These are phyloP conservation scores for Amphipoea lucens DNA, from an alignment of 2,888 invertebrate species.

Conservation along the genomic window DNA sequence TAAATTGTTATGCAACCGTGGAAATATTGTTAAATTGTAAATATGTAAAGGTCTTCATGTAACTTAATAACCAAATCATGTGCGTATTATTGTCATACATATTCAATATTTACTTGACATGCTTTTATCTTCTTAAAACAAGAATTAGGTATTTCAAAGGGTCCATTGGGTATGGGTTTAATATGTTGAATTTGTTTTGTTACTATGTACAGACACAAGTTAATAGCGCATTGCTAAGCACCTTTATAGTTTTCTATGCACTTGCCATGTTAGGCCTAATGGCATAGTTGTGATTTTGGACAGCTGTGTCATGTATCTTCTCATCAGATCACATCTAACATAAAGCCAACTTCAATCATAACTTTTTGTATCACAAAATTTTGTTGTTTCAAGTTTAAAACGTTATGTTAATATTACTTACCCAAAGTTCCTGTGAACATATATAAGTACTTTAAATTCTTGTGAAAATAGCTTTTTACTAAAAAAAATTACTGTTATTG, in stretches of 20 bases:
- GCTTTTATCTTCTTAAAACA: background rate
- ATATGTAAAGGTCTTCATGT: constrained; percentile 48
- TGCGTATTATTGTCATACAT: constrained; percentile 49
- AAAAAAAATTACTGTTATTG: constrained; percentile 53
- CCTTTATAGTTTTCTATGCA: constrained; percentile 21
- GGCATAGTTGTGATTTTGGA: constrained; percentile 19
- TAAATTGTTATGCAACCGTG: constrained; percentile 58
- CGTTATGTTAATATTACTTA: constrained; percentile 18
- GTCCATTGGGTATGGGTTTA: constrained; percentile 4
- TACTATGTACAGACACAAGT: constrained; percentile 47
- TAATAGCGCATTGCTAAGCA: constrained; percentile 40
- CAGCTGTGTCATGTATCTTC: background rate
- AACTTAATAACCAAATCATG: constrained; percentile 46
- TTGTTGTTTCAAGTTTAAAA: constrained; percentile 6
- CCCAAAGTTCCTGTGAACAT: constrained; percentile 47
- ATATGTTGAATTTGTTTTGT: constrained; percentile 36
- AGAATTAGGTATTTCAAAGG: background rate
- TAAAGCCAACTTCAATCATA: background rate
- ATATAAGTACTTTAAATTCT: constrained; percentile 40
- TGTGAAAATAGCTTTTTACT: constrained; percentile 47
- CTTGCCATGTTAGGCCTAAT: constrained; percentile 8
- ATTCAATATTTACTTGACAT: constrained; percentile 18
- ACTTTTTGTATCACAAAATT: constrained; percentile 9
- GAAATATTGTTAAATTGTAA: constrained; percentile 54
- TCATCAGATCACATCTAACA: background rate